These are phyloP conservation scores for Ptychadena robeensis DNA, from an alignment of 2,797 vertebrate species.

Conservation along the genomic window DNA sequence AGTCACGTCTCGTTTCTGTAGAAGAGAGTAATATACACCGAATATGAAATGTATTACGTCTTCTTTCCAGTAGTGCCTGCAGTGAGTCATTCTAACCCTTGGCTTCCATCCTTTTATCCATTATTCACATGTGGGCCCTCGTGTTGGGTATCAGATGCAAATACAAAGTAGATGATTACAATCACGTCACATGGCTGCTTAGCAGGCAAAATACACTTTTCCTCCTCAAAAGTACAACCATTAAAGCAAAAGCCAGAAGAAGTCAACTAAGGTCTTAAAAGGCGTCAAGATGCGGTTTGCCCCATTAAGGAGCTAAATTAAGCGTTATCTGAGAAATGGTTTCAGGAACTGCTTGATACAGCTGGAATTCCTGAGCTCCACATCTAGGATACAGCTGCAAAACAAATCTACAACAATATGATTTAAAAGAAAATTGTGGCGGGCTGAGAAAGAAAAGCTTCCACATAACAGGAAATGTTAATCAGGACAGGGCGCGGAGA, in stretches of 20 bases:
- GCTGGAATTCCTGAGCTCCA: slow-evolving; percentile 9
- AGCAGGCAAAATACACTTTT: background rate
- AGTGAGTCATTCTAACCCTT: slow-evolving; percentile 44
- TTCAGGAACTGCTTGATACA: background rate
- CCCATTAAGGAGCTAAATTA: slow-evolving; percentile 7
- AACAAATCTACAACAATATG: slow-evolving; percentile 27
- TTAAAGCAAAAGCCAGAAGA: background rate
- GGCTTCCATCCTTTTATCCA: slow-evolving; percentile 36
- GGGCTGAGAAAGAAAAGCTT: background rate
- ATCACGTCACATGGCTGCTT: slow-evolving; percentile 19
- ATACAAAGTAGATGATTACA: slow-evolving; percentile 37
- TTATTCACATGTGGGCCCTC: slow-evolving; percentile 26
- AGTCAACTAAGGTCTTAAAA: slow-evolving; percentile 1
- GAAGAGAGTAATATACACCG: background rate
- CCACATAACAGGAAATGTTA: slow-evolving; percentile 52
- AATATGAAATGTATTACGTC: slow-evolving; percentile 12
- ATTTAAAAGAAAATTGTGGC: background rate
- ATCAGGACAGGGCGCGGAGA: slow-evolving; percentile 23
- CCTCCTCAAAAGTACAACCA: background rate
- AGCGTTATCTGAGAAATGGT: slow-evolving; percentile 5
- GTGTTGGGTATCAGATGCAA: slow-evolving; percentile 24
- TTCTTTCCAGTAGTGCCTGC: slow-evolving; percentile 45
- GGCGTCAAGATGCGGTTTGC: background rate
- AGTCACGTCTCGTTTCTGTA: background rate
- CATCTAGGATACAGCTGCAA: slow-evolving; percentile 40